These are phyloP conservation scores for Pantelozetes paolii DNA, from an alignment of 2,888 invertebrate genomes.

Conservation along the genomic window DNA sequence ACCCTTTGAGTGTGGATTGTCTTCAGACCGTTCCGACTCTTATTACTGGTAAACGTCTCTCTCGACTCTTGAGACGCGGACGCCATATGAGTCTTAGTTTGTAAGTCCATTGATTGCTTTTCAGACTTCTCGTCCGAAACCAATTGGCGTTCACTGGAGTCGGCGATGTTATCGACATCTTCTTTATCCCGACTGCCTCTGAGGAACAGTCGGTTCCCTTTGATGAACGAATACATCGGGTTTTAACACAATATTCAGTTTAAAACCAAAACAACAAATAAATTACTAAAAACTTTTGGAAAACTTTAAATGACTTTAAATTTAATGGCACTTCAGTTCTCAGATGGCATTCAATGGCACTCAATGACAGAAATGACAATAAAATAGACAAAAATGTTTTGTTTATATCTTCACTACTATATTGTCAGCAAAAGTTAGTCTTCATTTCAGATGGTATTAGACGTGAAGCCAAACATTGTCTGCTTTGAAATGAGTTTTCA, in stretches of 20 bases:
- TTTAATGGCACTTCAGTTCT: constrained; percentile 16
- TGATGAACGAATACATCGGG: constrained; percentile 75
- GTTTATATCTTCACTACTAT: not conserved
- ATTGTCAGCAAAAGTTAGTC: not conserved
- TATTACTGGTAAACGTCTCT: constrained; percentile 76
- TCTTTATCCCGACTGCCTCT: constrained; percentile 67
- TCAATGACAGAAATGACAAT: not conserved
- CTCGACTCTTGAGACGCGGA: constrained; percentile 48
- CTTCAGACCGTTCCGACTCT: constrained; percentile 65
- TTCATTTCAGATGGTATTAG: not conserved
- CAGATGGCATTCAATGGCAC: constrained; percentile 20
- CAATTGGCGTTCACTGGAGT: constrained; percentile 46
- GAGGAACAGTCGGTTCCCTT: constrained; percentile 69
- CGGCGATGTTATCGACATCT: constrained; percentile 57
- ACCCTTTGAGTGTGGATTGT: constrained; percentile 77
- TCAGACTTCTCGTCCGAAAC: constrained; percentile 36
- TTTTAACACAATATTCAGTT: not conserved
- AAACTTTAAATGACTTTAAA: constrained; percentile 9
- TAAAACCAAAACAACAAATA: not conserved
- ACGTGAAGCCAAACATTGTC: constrained; percentile 22
- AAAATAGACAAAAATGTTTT: not conserved
- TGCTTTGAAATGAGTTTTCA: constrained; percentile 9
- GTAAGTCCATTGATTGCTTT: constrained; percentile 52
- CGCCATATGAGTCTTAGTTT: constrained; percentile 48
- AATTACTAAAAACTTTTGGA: not conserved